These are phyloP conservation scores for Aurelia coerulea DNA, from an alignment of 30 jellyfish, hydroid and myxozoan species.

Conservation along the genomic window DNA sequence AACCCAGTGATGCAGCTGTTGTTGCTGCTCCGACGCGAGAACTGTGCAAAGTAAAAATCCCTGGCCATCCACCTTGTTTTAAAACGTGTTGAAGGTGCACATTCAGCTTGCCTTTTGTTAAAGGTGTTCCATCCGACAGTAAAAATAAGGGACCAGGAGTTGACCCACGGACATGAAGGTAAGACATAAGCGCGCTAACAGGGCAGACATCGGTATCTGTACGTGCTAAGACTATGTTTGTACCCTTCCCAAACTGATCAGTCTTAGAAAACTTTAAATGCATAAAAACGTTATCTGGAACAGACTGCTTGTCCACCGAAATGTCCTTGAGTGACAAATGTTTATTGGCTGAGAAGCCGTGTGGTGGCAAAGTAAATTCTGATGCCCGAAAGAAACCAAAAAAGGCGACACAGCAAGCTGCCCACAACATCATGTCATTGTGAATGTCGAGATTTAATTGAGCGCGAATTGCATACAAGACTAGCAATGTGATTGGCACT, in stretches of 20 bases:
- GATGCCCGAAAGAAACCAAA: slow-evolving; percentile 29
- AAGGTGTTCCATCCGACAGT: no score
- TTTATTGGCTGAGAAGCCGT: background rate
- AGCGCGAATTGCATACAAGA: background rate
- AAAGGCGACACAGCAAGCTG: slow-evolving; percentile 41
- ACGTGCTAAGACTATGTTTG: no score
- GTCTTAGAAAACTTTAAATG: slow-evolving; percentile 6
- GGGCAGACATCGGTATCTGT: no score
- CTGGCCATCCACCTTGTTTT: no score
- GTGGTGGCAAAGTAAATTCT: slow-evolving; percentile 13
- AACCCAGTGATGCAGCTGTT: no score
- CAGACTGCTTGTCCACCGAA: slow-evolving; percentile 10
- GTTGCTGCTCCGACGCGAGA: no score
- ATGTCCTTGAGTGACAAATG: slow-evolving; percentile 3
- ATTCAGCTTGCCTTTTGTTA: no score
- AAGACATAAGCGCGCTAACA: no score
- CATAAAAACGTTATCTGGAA: background rate
- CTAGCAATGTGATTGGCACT: slow-evolving; percentile 27
- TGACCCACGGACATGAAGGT: no score
- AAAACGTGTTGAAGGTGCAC: no score
- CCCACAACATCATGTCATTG: slow-evolving; percentile 42
- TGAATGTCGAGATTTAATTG: background rate
- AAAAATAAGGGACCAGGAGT: no score
- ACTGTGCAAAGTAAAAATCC: no score
- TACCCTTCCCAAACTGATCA: slow-evolving; percentile 26